Percentiles rank a stretch among this genome's conserved stretches.
These are phyloP conservation scores for Eriosoma lanigerum DNA, from an alignment of 1,140 invertebrate genomes.

Conservation along the genomic window DNA sequence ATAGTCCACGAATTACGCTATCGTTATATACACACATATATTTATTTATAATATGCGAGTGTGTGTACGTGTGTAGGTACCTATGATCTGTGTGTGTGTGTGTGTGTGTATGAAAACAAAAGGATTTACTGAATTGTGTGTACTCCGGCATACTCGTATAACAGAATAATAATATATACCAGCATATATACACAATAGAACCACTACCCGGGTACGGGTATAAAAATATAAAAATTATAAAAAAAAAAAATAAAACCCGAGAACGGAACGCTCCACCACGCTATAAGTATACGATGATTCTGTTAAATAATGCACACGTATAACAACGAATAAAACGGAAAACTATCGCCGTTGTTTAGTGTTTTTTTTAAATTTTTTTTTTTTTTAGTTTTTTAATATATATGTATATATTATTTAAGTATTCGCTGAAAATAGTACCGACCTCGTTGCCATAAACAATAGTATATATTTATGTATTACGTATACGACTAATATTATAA, in stretches of 20 bases:
- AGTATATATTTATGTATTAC: too few relatives aligned
- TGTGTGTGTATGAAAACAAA: conserved; percentile 10
- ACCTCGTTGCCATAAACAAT: conserved; percentile 4
- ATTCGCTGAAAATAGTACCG: conserved; percentile 1
- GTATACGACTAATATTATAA: neutral
- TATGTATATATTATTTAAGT: neutral
- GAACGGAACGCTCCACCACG: neutral
- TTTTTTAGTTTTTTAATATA: neutral
- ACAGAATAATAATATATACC: neutral
- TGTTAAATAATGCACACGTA: neutral
- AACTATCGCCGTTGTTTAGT: neutral
- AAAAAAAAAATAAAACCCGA: neutral
- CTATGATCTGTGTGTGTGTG: neutral
- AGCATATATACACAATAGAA: neutral
- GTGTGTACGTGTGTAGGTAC: neutral
- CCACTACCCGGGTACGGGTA: neutral
- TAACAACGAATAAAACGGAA: too few relatives aligned
- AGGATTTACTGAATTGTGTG: conserved; percentile 27
- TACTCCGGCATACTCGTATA: neutral
- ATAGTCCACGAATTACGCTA: conserved; percentile 21
- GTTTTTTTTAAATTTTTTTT: too few relatives aligned
- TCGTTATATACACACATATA: neutral
- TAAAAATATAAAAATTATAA: too few relatives aligned
- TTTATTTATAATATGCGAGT: too few relatives aligned
- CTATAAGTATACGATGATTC: conserved; percentile 20